Evolutionary conservation across 2,888 invertebrate species (phyloP).

Genomic region (Apodemia zela): DNA sequence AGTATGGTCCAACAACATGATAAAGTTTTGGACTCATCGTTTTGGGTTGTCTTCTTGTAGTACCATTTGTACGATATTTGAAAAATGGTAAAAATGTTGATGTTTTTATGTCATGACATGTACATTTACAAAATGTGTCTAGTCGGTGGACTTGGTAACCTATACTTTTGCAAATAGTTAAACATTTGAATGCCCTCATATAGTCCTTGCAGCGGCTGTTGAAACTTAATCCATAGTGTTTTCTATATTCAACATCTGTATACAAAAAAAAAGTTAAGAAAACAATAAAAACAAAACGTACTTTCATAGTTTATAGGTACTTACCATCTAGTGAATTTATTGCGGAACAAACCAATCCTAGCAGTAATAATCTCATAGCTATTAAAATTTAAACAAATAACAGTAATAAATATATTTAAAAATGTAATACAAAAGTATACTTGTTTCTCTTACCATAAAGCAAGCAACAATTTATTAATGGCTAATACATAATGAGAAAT

Average conservation of each 20-base stretch:
- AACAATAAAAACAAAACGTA: neutral
- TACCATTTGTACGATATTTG: conserved; percentile 57
- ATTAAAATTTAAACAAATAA: conserved; percentile 25
- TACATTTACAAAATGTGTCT: conserved; percentile 50
- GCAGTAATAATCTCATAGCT: conserved; percentile 36
- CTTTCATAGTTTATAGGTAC: conserved; percentile 21
- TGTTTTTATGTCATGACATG: conserved; percentile 55
- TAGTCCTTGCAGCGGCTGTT: conserved; percentile 46
- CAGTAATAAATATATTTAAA: conserved; percentile 30
- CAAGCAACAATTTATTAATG: neutral
- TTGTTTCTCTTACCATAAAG: neutral
- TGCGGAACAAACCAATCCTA: conserved; percentile 33
- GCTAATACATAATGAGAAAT: neutral
- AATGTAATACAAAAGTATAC: conserved; percentile 3
- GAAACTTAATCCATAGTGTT: conserved; percentile 56
- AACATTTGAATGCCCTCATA: conserved; percentile 53
- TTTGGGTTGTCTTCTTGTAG: conserved; percentile 41
- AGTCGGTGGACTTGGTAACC: conserved; percentile 54
- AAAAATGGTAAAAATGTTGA: conserved; percentile 53
- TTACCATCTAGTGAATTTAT: conserved; percentile 36
- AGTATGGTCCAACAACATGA: conserved; percentile 51
- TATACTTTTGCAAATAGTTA: conserved; percentile 58
- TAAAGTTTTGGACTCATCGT: conserved; percentile 52
- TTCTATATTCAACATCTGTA: conserved; percentile 39
- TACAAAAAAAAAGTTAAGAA: neutral